phyloP scores from a whole-genome alignment of 2,888 invertebrate species.

The Luperina testacea region DNA sequence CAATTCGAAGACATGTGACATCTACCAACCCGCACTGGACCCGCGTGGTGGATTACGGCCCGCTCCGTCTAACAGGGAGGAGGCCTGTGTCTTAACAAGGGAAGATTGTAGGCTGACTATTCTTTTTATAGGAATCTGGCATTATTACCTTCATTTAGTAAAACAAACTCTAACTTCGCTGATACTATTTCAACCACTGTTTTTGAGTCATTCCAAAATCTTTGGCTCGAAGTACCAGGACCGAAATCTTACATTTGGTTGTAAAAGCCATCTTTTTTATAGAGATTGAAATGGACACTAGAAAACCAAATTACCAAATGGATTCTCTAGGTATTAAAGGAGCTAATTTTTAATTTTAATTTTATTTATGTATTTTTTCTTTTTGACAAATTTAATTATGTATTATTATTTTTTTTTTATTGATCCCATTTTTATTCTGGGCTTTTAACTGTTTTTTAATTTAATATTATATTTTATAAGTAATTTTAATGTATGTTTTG shows the following conservation, averaged over 20 bases:
- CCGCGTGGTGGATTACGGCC: too few species aligned
- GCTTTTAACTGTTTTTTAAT: too few species aligned
- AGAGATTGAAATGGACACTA: neutral
- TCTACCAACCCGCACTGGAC: too few species aligned
- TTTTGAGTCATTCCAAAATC: neutral
- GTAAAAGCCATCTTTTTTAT: neutral
- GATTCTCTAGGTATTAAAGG: neutral
- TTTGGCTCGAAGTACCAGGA: neutral
- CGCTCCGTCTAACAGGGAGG: neutral
- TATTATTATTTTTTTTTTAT: too few species aligned
- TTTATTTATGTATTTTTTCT: too few species aligned
- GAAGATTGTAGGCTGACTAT: neutral
- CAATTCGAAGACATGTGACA: too few species aligned
- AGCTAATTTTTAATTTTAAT: too few species aligned
- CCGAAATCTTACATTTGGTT: neutral
- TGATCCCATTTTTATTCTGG: too few species aligned
- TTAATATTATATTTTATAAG: too few species aligned
- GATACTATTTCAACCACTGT: neutral
- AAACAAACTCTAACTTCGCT: neutral
- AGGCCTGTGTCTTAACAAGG: neutral
- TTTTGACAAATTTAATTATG: too few species aligned
- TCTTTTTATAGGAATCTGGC: neutral
- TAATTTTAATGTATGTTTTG: too few species aligned
- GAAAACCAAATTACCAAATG: neutral
- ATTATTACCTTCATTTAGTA: neutral